Base-by-base conservation (phyloP, 2,797 vertebrate genomes). In the Scolopax bukidnonensis region DNA sequence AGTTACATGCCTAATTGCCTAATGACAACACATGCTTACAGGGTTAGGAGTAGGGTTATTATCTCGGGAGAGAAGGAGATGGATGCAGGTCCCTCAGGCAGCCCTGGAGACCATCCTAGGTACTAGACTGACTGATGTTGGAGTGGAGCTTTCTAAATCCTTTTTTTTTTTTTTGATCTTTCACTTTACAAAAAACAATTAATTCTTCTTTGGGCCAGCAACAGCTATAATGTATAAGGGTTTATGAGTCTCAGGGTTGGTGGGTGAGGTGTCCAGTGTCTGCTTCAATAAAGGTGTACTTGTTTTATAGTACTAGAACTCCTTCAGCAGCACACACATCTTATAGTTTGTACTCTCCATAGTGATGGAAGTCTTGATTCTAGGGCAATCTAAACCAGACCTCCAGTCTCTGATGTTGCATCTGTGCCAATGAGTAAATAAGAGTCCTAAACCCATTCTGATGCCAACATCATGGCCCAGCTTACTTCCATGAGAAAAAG, bases 11-110 rank as follows among this genome's bases (percentile, higher is more conserved):
- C n/a, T 71, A 16, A 59, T n/a, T 24, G 15, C 10, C n/a, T 71
- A 16, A 59, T n/a, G 23, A 41, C 3, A 9, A 6, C 10, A 13
- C 0, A 0, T 70, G 40, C 47, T 67, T 28, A 13, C 9, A 64
- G 53, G 15, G 10, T 40, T 51, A 47, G 65, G 28, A 11, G 9
- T 32, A 32, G 12, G 4, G 20, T 64, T 76, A 15, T 30, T 68
- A 25, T 53, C 19, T 84, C 28, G 3, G 16, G n/a, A 9, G 3
- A 70, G 30, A 65, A 84, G 64, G 36, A 74, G 47, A 10, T 27
- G 17, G 48, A 81, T 33, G 27, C 10, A 85, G 53, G 8, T 20
- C 9, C 59, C 48, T 59, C 61, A 53, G 40, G 30, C 25, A 71
- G 21, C 27, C 9, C 16, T 68, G 1, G 5, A 89, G 51, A 70